Evolutionary conservation across 2,797 vertebrate genomes (phyloP), one percentile per base, ranked within the genome.

Genomic region (Macroramphosus scolopax): DNA sequence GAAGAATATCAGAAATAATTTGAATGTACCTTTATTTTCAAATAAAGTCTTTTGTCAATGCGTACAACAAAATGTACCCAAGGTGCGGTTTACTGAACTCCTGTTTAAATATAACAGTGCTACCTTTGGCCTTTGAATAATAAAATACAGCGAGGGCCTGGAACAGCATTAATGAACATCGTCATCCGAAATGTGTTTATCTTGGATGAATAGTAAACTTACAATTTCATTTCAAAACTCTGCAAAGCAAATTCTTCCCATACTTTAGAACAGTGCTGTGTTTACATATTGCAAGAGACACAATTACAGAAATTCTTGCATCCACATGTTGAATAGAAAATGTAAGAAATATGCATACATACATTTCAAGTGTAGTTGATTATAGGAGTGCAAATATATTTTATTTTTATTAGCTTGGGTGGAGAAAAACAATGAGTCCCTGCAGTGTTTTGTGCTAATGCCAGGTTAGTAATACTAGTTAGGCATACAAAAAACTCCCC

Each of bases 11-110:
- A 24, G 8, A 20, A 22, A 47, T 2, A 18, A 3, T 10, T 17
- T 0, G 17, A 18, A 26, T 20, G n/a, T 2, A 5, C 1, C 4
- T 18, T 1, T 17, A 33, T 39, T n/a, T 22, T 15, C n/a, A n/a
- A n/a, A n/a, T n/a, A 26, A 9, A 31, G 5, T 24, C 20, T 20
- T 30, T 29, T 16, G 8, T 38, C 26, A 22, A 3, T 22, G 20
- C 20, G 6, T 18, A 42, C 32, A 58, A 42, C 68, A 17, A 10
- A 14, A 16, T 9, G 8, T 8, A 45, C 39, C 58, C 17, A 10
- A 38, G 28, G 6, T 60, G 20, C 18, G 50, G 25, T 5, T 24
- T 29, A 22, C 25, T 14, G 5, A 61, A 13, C 38, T 36, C 3
- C 49, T 18, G 12, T 39, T 20, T 24, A 9, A 32, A 55, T 59